These are phyloP conservation scores for Lomographa bimaculata DNA, from an alignment of 2,888 invertebrate genomes.

Conservation along the genomic window DNA sequence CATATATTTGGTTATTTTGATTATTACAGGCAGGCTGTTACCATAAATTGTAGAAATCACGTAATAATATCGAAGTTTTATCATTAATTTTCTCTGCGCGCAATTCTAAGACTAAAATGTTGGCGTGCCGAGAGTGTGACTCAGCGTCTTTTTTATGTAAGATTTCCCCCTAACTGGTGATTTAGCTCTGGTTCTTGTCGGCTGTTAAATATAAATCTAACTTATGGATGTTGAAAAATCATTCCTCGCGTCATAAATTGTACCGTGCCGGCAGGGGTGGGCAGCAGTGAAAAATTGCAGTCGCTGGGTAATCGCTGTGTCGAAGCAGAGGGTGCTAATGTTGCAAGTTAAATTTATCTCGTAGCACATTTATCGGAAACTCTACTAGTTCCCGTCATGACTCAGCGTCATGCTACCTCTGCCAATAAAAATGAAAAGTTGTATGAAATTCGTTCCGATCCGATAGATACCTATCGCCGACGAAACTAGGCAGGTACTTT, in stretches of 20 bases:
- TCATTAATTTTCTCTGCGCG: conserved; percentile 11
- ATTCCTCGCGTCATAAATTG: conserved; percentile 76
- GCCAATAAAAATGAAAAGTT: conserved; percentile 47
- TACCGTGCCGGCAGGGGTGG: conserved; percentile 62
- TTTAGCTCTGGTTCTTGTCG: conserved; percentile 59
- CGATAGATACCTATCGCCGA: conserved; percentile 30
- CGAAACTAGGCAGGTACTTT: conserved; percentile 39
- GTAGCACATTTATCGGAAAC: conserved; percentile 66
- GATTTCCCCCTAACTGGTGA: conserved; percentile 52
- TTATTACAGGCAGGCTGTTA: no score
- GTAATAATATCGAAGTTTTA: conserved; percentile 9
- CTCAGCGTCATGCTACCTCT: conserved; percentile 36
- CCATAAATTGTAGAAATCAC: no score
- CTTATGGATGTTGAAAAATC: conserved; percentile 78
- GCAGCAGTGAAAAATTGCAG: conserved; percentile 76
- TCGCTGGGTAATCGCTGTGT: conserved; percentile 69
- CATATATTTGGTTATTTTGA: no score
- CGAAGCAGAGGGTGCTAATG: conserved; percentile 76
- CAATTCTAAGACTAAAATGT: conserved; percentile 27
- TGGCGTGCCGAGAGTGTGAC: conserved; percentile 37
- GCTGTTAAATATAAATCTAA: conserved; percentile 73
- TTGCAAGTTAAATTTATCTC: conserved; percentile 73
- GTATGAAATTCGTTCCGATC: conserved; percentile 33
- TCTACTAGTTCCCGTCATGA: conserved; percentile 50
- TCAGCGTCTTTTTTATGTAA: conserved; percentile 49